Evolutionary conservation across 2,797 vertebrate genomes (phyloP), one percentile per base, ranked within the genome.

Genomic region (Rhinella marina): DNA sequence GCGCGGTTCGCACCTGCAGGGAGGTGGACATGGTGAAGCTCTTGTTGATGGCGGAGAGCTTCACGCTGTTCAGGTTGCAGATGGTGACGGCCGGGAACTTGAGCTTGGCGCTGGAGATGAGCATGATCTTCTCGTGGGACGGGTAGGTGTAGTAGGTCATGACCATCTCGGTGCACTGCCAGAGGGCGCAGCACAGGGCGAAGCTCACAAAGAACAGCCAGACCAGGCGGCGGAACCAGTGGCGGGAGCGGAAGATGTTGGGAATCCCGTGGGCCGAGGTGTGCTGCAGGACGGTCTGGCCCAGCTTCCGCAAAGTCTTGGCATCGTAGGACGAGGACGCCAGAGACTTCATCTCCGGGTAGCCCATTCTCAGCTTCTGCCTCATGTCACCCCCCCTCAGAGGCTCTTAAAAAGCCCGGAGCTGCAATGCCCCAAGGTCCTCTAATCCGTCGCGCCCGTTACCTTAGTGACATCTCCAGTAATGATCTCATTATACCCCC

Each of bases 201-300:
- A 90, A 90, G 14, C 32, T 54, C 50, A 90, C 90, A 52, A 91
- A 91, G 59, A 29, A 27, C 0, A 85, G 27, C 91, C 91, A 91
- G 4, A 91, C 75, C 59, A 82, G 61, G 12, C 90, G 88, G 0
- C 91, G 88, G 68, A 90, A 88, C 91, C 91, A 91, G 89, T 91
- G 91, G 54, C 50, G 68, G 1, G 91, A 90, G 29, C 90, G 87
- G 78, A 91, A 90, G 41, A 91, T 82, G 82, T 88, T 91, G 27
- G 89, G 89, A 70, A 91, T 90, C 3, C 91, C 91, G 14, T 91
- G 91, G 14, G 91, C 90, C 8, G 90, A 90, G 81, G 90, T 90
- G 86, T 90, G 83, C 78, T 90, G 77, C 14, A 86, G 25, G 41
- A 85, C n/a, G 59, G 85, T 75, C 32, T 57, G 56, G 19, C 89